These are phyloP conservation scores for Megaustenia siamemsis DNA, from an alignment of 2,888 invertebrate species.

Conservation along the genomic window DNA sequence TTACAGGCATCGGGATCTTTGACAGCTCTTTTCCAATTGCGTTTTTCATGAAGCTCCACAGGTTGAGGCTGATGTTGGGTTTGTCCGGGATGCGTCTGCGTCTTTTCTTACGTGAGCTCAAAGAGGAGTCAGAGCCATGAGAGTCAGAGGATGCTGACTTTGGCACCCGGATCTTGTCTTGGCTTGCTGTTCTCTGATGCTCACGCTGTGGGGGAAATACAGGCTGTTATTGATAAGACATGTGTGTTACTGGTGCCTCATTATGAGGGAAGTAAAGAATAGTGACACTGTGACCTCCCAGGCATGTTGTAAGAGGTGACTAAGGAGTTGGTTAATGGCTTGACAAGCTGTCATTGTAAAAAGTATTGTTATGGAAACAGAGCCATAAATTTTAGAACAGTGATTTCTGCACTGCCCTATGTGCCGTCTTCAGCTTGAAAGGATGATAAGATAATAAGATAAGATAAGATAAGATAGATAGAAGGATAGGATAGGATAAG, in stretches of 20 bases:
- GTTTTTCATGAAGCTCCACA: conserved; percentile 99
- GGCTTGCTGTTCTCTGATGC: conserved; percentile 62
- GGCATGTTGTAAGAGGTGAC: too few species aligned
- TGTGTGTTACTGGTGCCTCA: too few species aligned
- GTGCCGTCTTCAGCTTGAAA: too few species aligned
- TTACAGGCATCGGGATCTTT: conserved; percentile 98
- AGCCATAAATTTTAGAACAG: too few species aligned
- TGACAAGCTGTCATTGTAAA: too few species aligned
- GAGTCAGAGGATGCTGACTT: conserved; percentile 39
- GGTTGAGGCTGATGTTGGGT: conserved; percentile 88
- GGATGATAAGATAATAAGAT: neutral
- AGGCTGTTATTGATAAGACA: neutral
- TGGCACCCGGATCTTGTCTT: conserved; percentile 61
- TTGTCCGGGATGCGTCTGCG: conserved; percentile 92
- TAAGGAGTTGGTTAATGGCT: too few species aligned
- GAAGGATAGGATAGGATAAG: too few species aligned
- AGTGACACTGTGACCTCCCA: too few species aligned
- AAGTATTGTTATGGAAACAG: too few species aligned
- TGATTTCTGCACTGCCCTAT: too few species aligned
- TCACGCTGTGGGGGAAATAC: conserved; percentile 45
- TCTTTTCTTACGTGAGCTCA: conserved; percentile 80
- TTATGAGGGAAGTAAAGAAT: too few species aligned
- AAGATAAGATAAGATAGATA: too few species aligned
- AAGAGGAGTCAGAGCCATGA: conserved; percentile 39
- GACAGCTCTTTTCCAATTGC: conserved; percentile 99